Conservation (phyloP, 2,113 vertebrate species). For the Pardalotus punctatus region DNA sequence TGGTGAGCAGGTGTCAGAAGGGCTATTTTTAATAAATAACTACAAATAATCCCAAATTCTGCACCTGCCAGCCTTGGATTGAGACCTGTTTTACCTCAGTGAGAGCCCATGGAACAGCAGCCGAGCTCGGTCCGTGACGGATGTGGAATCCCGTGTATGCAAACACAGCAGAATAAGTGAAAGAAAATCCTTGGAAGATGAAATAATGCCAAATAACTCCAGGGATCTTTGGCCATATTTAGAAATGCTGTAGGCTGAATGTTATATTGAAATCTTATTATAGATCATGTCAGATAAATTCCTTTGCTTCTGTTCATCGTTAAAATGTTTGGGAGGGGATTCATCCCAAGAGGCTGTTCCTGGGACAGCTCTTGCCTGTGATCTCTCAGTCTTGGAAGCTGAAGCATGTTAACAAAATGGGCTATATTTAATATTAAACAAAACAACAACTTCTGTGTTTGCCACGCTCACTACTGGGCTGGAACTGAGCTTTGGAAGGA, state of each 20-base stretch:
- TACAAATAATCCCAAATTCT: neutral
- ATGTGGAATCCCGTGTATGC: constrained; percentile 21
- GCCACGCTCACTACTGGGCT: neutral
- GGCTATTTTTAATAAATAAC: neutral
- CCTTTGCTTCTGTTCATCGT: constrained; percentile 38
- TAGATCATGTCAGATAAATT: constrained; percentile 59
- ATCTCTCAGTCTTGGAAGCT: constrained; percentile 58
- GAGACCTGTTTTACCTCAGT: neutral
- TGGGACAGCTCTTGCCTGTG: constrained; percentile 39
- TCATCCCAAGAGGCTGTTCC: constrained; percentile 44
- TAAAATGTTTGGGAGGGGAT: constrained; percentile 47
- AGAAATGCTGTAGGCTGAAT: constrained; percentile 65
- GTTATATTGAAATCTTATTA: constrained; percentile 61
- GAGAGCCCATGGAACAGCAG: neutral
- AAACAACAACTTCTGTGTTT: constrained; percentile 11
- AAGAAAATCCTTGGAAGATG: constrained; percentile 57
- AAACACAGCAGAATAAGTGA: constrained; percentile 48
- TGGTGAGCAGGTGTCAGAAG: neutral
- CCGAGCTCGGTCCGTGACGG: neutral
- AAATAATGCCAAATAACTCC: constrained; percentile 61
- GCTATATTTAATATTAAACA: constrained; percentile 41
- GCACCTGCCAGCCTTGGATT: neutral
- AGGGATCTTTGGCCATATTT: constrained; percentile 60
- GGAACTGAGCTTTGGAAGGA: neutral
- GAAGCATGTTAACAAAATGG: constrained; percentile 19